These are phyloP conservation scores for Sternarchorhynchus goeldii DNA, from an alignment of 2,797 vertebrate species.

Conservation along the genomic window DNA sequence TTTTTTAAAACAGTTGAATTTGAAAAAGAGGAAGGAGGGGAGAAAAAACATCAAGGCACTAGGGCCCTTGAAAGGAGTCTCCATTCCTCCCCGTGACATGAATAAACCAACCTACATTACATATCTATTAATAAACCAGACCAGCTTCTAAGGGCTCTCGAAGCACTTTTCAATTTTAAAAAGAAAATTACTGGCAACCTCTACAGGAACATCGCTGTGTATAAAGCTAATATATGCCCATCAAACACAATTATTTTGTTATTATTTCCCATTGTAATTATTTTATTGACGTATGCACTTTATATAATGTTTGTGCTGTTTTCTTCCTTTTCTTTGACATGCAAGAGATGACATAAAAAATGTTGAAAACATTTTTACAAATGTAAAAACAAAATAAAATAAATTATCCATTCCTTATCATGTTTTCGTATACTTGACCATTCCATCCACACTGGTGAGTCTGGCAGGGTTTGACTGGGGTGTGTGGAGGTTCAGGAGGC, in stretches of 20 bases:
- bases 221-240: slow-evolving; percentile 40
- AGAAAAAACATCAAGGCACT: slow-evolving; percentile 26
- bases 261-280: not conserved
- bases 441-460: not conserved
- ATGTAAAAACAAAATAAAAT: too few relatives aligned
- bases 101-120: slow-evolving; percentile 54
- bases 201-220: slow-evolving; percentile 44
- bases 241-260: slow-evolving; percentile 18
- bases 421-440: not conserved
- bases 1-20: slow-evolving; percentile 22
- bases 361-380: too few relatives aligned
- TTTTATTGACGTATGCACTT: not conserved
- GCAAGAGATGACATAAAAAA: too few relatives aligned
- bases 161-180: slow-evolving; percentile 65
- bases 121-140: slow-evolving; percentile 52
- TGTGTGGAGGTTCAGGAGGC: not conserved
- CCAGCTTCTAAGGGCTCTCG: slow-evolving; percentile 61
- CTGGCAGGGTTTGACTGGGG: not conserved
- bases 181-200: slow-evolving; percentile 38
- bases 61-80: slow-evolving; percentile 24
- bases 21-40: not conserved
- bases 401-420: not conserved
- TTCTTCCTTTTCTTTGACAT: not conserved
- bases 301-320: not conserved
- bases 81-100: slow-evolving; percentile 23